phyloP scores from a whole-genome alignment of 2,113 vertebrate species.

The Gobiocypris rarus region DNA sequence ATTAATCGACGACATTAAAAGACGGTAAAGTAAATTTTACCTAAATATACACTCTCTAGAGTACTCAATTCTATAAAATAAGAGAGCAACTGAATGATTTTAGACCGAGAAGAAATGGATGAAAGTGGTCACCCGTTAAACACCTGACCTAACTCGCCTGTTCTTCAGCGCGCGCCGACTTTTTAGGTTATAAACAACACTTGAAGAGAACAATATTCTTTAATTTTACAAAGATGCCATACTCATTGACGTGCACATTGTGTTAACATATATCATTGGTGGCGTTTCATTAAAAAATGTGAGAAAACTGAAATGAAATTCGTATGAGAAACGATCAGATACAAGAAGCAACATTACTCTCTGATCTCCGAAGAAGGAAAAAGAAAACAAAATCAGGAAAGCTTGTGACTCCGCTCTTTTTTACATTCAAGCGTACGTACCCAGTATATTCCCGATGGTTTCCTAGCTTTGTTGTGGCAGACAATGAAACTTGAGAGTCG shows the following conservation, averaged over 20 bases:
- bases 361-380: neutral
- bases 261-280: neutral
- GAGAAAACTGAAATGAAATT: conserved; percentile 34
- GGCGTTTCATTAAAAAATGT: neutral
- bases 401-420: neutral
- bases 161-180: conserved; percentile 75
- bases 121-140: conserved; percentile 74
- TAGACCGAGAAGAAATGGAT: conserved; percentile 66
- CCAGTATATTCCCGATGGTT: conserved; percentile 33
- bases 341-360: conserved; percentile 40
- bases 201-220: neutral
- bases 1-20: neutral
- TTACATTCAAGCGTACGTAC: conserved; percentile 34
- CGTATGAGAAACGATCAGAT: neutral
- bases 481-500: conserved; percentile 99
- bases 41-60: conserved; percentile 17
- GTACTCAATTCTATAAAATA: conserved; percentile 84
- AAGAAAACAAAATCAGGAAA: neutral
- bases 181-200: conserved; percentile 46
- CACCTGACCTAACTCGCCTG: conserved; percentile 78
- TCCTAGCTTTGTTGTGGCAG: conserved; percentile 61
- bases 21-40: neutral
- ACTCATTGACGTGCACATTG: neutral
- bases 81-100: conserved; percentile 56
- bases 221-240: neutral